These are phyloP conservation scores for Enteromius thamalakanensis DNA, from an alignment of 2,797 vertebrate species.

Conservation along the genomic window DNA sequence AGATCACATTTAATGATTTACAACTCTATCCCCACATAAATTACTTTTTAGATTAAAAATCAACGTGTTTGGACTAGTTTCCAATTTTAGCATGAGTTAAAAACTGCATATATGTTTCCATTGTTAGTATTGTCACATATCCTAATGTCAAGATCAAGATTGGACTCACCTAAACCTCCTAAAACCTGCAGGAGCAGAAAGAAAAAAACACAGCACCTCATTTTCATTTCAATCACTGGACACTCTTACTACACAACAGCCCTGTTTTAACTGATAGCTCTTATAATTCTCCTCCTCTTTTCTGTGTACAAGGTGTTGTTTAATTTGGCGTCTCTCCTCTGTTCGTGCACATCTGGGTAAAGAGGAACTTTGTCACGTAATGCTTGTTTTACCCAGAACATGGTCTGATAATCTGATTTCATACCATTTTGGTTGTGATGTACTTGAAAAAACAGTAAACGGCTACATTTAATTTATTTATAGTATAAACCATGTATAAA, in stretches of 20 bases:
- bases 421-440: neutral
- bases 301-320: slow-evolving; percentile 48
- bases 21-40: neutral
- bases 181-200: slow-evolving; percentile 64
- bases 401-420: neutral
- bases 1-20: slow-evolving; percentile 10
- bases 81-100: neutral
- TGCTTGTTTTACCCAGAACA: slow-evolving; percentile 28
- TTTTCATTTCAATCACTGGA: slow-evolving; percentile 52
- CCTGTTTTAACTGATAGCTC: slow-evolving; percentile 32
- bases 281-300: slow-evolving; percentile 12
- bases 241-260: neutral
- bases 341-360: slow-evolving; percentile 11
- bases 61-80: neutral
- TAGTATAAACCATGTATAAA: neutral
- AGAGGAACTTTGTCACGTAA: slow-evolving; percentile 6
- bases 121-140: neutral
- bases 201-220: slow-evolving; percentile 62
- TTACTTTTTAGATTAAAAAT: neutral
- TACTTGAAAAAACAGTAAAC: neutral
- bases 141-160: neutral
- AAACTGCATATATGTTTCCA: neutral
- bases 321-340: slow-evolving; percentile 45
- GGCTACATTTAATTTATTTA: neutral
- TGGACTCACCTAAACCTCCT: slow-evolving; percentile 67